Conservation (phyloP, 1,140 invertebrate species). For the Temnothorax curvispinosus region DNA sequence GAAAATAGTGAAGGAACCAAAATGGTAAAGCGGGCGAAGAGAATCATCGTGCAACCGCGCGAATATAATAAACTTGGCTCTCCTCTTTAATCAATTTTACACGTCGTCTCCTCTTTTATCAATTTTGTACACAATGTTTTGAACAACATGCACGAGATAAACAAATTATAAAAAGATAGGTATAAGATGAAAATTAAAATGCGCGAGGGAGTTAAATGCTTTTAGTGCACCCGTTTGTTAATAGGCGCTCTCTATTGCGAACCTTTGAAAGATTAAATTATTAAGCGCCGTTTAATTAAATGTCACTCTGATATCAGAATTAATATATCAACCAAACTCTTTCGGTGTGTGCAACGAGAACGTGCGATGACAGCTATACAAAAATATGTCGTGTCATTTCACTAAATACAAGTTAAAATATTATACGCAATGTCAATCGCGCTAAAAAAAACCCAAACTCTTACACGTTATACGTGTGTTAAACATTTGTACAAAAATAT, state of each 20-base stretch:
- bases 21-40: background rate
- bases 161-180: background rate
- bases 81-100: conserved; percentile 12
- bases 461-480: background rate
- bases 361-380: background rate
- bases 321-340: conserved; percentile 2
- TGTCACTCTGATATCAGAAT: conserved; percentile 13
- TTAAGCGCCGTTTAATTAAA: conserved; percentile 28
- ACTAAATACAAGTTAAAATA: background rate
- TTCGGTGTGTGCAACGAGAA: background rate
- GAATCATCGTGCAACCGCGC: background rate
- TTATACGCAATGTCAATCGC: background rate
- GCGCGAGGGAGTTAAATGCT: background rate
- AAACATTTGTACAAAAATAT: background rate
- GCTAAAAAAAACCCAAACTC: background rate
- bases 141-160: background rate
- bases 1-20: conserved; percentile 3
- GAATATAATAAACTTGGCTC: conserved; percentile 10
- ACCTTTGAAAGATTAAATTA: conserved; percentile 23
- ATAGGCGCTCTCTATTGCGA: background rate
- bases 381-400: background rate
- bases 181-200: background rate
- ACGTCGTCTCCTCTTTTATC: background rate
- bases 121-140: conserved; percentile 9
- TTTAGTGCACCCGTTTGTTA: background rate